Conservation (phyloP, 2,797 vertebrate genomes). For the Sphenodon punctatus region DNA sequence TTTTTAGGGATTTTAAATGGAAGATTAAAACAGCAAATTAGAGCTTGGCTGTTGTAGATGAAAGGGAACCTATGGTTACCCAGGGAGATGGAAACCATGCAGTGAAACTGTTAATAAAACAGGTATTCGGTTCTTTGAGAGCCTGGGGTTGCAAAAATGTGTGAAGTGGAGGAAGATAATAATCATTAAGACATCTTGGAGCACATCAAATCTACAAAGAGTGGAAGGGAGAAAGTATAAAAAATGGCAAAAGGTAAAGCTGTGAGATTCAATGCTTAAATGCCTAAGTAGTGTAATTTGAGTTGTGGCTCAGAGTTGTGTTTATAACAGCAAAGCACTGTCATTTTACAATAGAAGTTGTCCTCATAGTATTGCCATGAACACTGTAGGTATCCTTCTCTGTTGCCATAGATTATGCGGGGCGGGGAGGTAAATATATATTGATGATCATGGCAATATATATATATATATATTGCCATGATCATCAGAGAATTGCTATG, state of each 20-base stretch:
- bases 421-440: no score
- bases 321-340: background rate
- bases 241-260: background rate
- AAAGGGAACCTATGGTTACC: background rate
- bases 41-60: background rate
- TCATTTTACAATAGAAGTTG: no score
- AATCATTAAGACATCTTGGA: background rate
- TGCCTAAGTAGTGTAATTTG: background rate
- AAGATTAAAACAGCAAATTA: background rate
- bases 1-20: background rate
- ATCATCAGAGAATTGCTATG: background rate
- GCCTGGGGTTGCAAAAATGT: background rate
- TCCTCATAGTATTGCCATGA: no score
- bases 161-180: background rate
- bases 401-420: no score
- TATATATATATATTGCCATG: no score
- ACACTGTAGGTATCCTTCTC: no score
- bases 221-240: background rate
- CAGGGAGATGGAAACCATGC: background rate
- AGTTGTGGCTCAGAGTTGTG: background rate
- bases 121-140: background rate
- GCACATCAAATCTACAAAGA: background rate
- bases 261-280: background rate
- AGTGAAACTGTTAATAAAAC: background rate
- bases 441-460: no score